These are phyloP conservation scores for Anoplophora glabripennis DNA, from an alignment of 1,140 invertebrate genomes.

Conservation along the genomic window DNA sequence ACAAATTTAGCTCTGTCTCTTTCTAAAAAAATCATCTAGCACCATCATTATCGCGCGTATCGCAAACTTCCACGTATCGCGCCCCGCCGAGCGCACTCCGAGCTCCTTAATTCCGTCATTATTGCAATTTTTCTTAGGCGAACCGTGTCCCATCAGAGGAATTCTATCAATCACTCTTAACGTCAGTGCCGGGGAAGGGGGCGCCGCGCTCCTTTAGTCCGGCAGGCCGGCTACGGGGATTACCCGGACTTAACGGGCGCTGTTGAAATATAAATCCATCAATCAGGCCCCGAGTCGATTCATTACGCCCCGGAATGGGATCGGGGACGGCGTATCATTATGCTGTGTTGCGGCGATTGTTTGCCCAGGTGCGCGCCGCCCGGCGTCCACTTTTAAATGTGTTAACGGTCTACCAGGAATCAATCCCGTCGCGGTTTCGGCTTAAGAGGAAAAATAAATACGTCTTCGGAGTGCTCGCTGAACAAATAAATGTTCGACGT, in stretches of 20 bases:
- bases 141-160: constrained; percentile 32
- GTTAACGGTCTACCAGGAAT: too few relatives aligned
- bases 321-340: neutral
- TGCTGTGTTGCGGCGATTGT: neutral
- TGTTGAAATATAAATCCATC: constrained; percentile 43
- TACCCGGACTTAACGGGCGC: constrained; percentile 31
- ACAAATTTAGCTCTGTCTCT: too few relatives aligned
- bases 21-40: too few relatives aligned
- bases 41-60: too few relatives aligned
- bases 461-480: too few relatives aligned
- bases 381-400: too few relatives aligned
- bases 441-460: too few relatives aligned
- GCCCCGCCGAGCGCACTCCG: neutral
- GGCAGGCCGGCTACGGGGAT: constrained; percentile 32
- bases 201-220: constrained; percentile 25
- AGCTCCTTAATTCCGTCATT: constrained; percentile 37
- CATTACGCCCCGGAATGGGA: constrained; percentile 8
- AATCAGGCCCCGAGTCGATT: constrained; percentile 34
- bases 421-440: too few relatives aligned
- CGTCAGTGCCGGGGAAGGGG: constrained; percentile 37
- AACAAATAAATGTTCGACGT: too few relatives aligned
- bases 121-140: constrained; percentile 40
- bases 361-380: neutral
- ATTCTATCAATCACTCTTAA: constrained; percentile 46
- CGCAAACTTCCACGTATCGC: too few relatives aligned